Percentiles rank a stretch among this genome's conserved stretches.
Conservation (phyloP, 2,113 vertebrate genomes). For the Lophochroa leadbeateri region DNA sequence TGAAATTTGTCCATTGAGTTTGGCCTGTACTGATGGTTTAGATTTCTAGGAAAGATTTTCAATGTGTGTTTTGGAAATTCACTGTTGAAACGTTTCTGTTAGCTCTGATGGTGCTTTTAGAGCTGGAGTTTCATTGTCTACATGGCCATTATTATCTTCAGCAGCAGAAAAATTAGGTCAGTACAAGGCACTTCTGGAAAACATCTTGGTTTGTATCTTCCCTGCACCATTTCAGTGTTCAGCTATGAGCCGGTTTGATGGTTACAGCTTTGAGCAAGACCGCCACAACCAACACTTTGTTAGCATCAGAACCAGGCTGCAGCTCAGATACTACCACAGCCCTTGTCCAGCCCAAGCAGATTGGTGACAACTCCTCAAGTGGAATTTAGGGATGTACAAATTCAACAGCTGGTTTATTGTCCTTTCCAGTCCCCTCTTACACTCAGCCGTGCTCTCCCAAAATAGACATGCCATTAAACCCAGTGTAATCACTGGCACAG, state of each 20-base stretch:
- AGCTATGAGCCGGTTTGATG: not conserved
- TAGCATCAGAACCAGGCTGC: not conserved
- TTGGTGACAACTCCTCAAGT: not conserved
- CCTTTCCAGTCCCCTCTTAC: not conserved
- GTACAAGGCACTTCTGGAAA: not conserved
- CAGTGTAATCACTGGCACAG: not conserved
- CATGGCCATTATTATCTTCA: not conserved
- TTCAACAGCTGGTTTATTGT: not conserved
- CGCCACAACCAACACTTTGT: not conserved
- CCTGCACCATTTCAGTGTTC: not conserved
- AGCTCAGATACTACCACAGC: not conserved
- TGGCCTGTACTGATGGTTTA: not conserved
- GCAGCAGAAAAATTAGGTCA: not conserved
- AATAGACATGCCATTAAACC: not conserved
- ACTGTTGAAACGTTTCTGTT: not conserved
- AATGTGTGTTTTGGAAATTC: not conserved
- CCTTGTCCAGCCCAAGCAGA: not conserved
- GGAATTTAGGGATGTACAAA: not conserved
- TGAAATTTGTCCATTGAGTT: not conserved
- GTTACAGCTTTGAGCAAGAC: not conserved
- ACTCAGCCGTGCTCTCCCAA: not conserved
- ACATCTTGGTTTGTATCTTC: not conserved
- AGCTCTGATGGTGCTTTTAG: not conserved
- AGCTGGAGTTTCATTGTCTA: not conserved
- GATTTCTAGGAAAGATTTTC: not conserved